A percentile compares a stretch with the other conserved stretches of the same genome.
These are phyloP conservation scores for Corapipo altera DNA, from an alignment of 2,113 vertebrate species.

Conservation along the genomic window DNA sequence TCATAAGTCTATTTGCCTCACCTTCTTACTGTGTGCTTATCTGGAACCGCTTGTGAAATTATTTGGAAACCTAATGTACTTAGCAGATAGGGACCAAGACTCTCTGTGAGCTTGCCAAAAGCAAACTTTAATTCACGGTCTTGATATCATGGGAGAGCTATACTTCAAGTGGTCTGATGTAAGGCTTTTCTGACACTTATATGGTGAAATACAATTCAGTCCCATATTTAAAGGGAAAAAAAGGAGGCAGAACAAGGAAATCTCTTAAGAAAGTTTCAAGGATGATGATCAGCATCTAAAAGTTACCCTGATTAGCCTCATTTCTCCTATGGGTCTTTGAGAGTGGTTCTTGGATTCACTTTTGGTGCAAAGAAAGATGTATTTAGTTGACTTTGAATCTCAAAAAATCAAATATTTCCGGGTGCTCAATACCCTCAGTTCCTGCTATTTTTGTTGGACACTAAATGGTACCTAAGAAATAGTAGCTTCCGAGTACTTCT, in stretches of 20 bases:
- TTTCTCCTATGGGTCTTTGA: neutral
- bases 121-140: neutral
- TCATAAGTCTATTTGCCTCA: slow-evolving; percentile 54
- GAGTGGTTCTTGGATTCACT: neutral
- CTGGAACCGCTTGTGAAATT: slow-evolving; percentile 48
- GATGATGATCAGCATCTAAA: neutral
- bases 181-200: slow-evolving; percentile 22
- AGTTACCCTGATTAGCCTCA: neutral
- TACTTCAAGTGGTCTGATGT: neutral
- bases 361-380: neutral
- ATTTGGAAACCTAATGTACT: slow-evolving; percentile 30
- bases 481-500: neutral
- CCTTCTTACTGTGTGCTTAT: slow-evolving; percentile 46
- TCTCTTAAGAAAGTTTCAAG: neutral
- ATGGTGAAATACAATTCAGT: neutral
- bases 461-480: neutral
- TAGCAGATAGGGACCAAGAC: slow-evolving; percentile 13
- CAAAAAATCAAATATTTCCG: neutral
- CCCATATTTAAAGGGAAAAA: neutral
- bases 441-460: neutral
- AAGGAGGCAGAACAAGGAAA: neutral
- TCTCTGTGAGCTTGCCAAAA: neutral
- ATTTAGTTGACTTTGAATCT: neutral
- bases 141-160: neutral
- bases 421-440: neutral